Evolutionary conservation across 1,140 invertebrate species (phyloP), one percentile per base, ranked within the genome.

Genomic region (Eumeta japonica): DNA sequence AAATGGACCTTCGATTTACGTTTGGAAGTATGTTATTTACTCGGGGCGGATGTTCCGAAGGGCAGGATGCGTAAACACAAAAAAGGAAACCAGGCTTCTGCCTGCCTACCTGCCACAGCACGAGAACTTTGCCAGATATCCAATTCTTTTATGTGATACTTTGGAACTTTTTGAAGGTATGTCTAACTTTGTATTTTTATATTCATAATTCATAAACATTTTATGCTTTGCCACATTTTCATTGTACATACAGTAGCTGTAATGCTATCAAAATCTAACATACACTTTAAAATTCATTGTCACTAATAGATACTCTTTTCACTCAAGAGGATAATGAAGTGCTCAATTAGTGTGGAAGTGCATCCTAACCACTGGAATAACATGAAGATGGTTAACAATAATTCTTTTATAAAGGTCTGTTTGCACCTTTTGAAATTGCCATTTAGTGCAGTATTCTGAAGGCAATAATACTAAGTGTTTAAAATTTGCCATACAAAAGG

Each of bases 51-150:
- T 43, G 61, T 52, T 62, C 57, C 58, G 51, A 48, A 46, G 58
- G 58, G 56, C 70, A 74, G 60, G 48, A 74, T 74, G 70, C 66
- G 70, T 73, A 73, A 73, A 50, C 64, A 73, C 57, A 73, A 73
- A 49, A 71, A 53, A 66, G 59, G 56, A 52, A 66, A 56, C 51
- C 66, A 66, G 66, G 68, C 68, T 39, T 41, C 41, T 37, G 68
- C 68, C 66, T 71, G 68, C 60, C 51, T 63, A 59, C 66, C 62
- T 58, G 64, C 61, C 50, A 60, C 64, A 30, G 55, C 58, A 36
- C 58, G 50, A 63, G 61, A 64, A 56, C 48, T 52, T 48, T 57
- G 55, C 45, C 56, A 56, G 35, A 65, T 50, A 56, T 54, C 56
- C 46, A 52, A 51, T 45, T 46, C 45, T 48, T 40, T 37, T 55